These are phyloP conservation scores for Synanthedon vespiformis DNA, from an alignment of 2,888 invertebrate species.

Conservation along the genomic window DNA sequence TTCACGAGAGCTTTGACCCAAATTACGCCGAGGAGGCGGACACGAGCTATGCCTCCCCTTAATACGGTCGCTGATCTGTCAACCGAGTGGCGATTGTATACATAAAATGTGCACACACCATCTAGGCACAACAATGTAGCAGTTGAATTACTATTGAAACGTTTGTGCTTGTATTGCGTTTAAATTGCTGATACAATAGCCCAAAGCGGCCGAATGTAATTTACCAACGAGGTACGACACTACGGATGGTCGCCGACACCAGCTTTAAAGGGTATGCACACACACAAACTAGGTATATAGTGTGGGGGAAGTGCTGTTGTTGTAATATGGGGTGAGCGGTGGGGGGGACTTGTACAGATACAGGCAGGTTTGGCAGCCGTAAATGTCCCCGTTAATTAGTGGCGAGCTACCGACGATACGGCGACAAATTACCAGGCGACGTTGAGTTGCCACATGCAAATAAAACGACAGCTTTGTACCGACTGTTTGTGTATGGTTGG, in stretches of 20 bases:
- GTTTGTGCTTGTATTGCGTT: constrained; percentile 2
- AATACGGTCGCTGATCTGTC: not conserved
- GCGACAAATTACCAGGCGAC: constrained; percentile 49
- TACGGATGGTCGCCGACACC: constrained; percentile 3
- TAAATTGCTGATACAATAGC: constrained; percentile 4
- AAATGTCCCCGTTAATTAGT: constrained; percentile 61
- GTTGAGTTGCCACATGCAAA: constrained; percentile 40
- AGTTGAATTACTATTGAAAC: not conserved
- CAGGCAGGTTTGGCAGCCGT: constrained; percentile 50
- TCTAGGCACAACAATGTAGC: not conserved
- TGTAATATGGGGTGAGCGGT: not conserved
- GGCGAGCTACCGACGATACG: constrained; percentile 42
- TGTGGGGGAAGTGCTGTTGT: not conserved
- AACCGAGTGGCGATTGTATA: not conserved
- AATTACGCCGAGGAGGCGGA: constrained; percentile 16
- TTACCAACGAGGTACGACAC: constrained; percentile 4
- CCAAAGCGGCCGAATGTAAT: constrained; percentile 11
- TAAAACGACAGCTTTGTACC: constrained; percentile 22
- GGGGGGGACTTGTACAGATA: constrained; percentile 20
- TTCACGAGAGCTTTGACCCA: constrained; percentile 28
- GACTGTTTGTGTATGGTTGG: constrained; percentile 5
- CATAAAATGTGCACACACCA: not conserved
- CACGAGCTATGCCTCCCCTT: not conserved
- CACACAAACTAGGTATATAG: not conserved
- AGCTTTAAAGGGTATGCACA: not conserved